A percentile compares a stretch with the other conserved stretches of the same genome.
Conservation (phyloP, 2,113 vertebrate species). For the Scytalopus superciliaris region DNA sequence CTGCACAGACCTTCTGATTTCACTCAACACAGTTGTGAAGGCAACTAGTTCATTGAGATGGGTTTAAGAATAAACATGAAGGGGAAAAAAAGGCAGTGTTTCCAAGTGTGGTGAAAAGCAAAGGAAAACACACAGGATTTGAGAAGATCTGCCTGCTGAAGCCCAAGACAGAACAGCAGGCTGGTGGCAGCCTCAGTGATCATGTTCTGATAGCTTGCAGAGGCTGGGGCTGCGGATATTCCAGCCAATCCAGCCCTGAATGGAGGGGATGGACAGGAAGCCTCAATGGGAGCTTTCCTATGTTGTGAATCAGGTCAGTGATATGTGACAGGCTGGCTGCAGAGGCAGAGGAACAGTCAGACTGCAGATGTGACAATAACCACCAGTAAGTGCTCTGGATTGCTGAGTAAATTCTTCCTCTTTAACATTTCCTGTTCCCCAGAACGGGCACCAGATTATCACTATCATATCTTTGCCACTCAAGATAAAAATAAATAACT, state of each 20-base stretch:
- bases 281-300: neutral
- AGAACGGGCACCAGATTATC: neutral
- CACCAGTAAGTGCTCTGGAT: neutral
- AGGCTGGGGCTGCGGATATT: neutral
- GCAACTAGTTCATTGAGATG: neutral
- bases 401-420: neutral
- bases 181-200: neutral
- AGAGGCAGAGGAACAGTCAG: neutral
- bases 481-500: neutral
- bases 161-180: neutral
- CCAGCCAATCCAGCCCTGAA: neutral
- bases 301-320: neutral
- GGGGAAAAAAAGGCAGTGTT: neutral
- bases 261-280: neutral
- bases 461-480: neutral
- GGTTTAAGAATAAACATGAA: neutral
- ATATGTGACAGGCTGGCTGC: neutral
- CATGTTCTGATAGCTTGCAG: neutral
- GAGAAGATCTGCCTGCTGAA: neutral
- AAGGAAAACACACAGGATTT: neutral
- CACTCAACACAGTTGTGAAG: neutral
- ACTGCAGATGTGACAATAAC: neutral
- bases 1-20: neutral
- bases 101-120: neutral
- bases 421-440: neutral